Conservation (phyloP, 2,797 vertebrate genomes). For the Coccyzus lansbergi region DNA sequence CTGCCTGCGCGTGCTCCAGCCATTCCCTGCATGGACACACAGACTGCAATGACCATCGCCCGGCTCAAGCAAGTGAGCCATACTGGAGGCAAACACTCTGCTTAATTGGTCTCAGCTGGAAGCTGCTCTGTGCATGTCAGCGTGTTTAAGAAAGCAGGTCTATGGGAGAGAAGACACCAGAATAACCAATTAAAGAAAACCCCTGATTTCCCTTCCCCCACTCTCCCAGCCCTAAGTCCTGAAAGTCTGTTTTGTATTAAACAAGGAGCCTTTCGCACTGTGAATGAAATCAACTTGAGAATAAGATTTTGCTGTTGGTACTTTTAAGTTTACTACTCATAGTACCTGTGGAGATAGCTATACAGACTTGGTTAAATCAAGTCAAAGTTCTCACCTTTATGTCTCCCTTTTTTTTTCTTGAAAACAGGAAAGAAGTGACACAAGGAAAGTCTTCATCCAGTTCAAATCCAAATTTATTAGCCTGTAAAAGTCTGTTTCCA, state of each 20-base stretch:
- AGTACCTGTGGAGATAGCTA: constrained; percentile 17
- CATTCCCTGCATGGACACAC: background rate
- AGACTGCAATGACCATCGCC: background rate
- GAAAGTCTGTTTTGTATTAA: constrained; percentile 31
- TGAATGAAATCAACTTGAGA: background rate
- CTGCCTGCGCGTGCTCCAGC: background rate
- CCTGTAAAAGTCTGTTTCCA: constrained; percentile 58
- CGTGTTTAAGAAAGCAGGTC: background rate
- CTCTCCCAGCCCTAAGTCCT: background rate
- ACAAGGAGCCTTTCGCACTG: background rate
- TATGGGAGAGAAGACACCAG: background rate
- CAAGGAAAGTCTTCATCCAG: constrained; percentile 26
- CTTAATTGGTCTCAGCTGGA: constrained; percentile 49
- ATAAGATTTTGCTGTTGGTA: background rate
- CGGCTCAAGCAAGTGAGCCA: background rate
- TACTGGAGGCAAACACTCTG: background rate
- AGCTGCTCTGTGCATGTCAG: constrained; percentile 5
- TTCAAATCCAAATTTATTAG: constrained; percentile 72
- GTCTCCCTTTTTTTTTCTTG: background rate
- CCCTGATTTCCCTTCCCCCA: background rate
- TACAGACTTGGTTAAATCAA: constrained; percentile 44
- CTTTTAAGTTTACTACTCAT: constrained; percentile 14
- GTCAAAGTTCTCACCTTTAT: background rate
- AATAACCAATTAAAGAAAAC: background rate
- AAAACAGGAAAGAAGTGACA: constrained; percentile 47